Evolutionary conservation across 2,113 vertebrate genomes (phyloP), one percentile per base, ranked within the genome.

Genomic region (Morone saxatilis): DNA sequence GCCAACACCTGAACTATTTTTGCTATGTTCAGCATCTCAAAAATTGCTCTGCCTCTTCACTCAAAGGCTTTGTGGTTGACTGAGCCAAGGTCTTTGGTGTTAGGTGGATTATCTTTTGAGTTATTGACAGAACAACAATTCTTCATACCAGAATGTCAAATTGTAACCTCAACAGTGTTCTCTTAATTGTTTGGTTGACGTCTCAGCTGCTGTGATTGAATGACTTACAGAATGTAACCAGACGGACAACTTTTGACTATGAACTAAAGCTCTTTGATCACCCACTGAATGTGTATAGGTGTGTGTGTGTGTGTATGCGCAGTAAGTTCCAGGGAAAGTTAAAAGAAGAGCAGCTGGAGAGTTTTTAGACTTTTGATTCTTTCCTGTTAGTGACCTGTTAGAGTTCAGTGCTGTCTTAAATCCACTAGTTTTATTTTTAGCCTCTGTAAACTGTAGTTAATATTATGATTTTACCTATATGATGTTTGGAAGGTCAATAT

Each of bases 21-120:
- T 76, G 74, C 25, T 20, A 78, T 89, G 68, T 45, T 22, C 16
- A 59, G 67, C 22, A 74, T 63, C 54, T 85, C 22, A 80, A 36
- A 38, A 41, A 48, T 36, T 16, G 38, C 31, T 57, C 51, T 54
- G 8, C 22, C 36, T 82, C 56, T 60, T 31, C 51, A 6, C 9
- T 61, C 20, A 48, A 22, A 54, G 7, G 4, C 20, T 72, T 62
- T 60, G 11, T 0, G 2, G 54, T 16, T 56, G 31, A n/a, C 25
- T 1, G 13, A 20, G 14, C 25, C 57, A 36, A 17, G 3, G 11
- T 20, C 50, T 57, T 50, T 19, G 8, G 7, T 70, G 48, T 13
- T 10, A 19, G 11, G 10, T 54, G 43, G 45, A 53, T 47, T 7
- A 12, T 25, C 20, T 45, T 65, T 19, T 56, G 43, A 53, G 4